A percentile compares a stretch with the other conserved stretches of the same genome.
Evolutionary conservation across 2,113 vertebrate species (phyloP).

Genomic region (Mirza zaza): DNA sequence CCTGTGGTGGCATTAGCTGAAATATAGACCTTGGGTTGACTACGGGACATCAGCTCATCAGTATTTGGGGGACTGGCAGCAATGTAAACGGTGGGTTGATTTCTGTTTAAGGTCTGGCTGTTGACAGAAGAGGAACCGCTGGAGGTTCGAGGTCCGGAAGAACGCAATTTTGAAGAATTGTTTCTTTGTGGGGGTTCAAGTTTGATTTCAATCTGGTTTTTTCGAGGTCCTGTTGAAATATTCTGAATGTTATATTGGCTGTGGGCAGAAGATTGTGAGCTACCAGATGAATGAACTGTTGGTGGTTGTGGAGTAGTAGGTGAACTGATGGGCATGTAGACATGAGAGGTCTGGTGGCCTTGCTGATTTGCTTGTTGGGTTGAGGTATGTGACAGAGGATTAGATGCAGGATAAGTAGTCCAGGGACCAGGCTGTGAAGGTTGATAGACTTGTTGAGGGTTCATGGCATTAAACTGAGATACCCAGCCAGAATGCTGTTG

Average conservation of each 20-base stretch:
- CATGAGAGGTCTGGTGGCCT: constrained; percentile 98
- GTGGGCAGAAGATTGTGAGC: constrained; percentile 87
- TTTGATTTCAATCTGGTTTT: constrained; percentile 99
- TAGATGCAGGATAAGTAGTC: constrained; percentile 89
- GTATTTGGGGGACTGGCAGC: constrained; percentile 93
- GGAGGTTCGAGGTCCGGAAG: constrained; percentile 87
- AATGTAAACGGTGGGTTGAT: constrained; percentile 98
- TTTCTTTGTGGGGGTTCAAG: constrained; percentile 98
- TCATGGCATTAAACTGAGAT: constrained; percentile 93
- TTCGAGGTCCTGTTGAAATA: constrained; percentile 98
- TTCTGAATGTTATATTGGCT: constrained; percentile 99
- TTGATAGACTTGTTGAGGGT: constrained; percentile 95
- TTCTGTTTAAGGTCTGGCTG: constrained; percentile 92
- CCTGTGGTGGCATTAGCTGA: constrained; percentile 91
- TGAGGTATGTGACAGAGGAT: constrained; percentile 93
- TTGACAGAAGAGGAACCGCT: constrained; percentile 92
- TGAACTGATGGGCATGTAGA: constrained; percentile 99
- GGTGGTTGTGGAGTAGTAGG: constrained; percentile 97
- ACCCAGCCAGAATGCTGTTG: constrained; percentile 90
- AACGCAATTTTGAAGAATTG: constrained; percentile 92
- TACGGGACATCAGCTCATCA: constrained; percentile 88
- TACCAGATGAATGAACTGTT: constrained; percentile 88
- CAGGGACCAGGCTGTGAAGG: constrained; percentile 89
- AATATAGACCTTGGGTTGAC: constrained; percentile 97
- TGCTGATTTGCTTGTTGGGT: constrained; percentile 90